Evolutionary conservation across 1,140 invertebrate species (phyloP), one percentile per base, ranked within the genome.

Genomic region (Triops cancriformis): DNA sequence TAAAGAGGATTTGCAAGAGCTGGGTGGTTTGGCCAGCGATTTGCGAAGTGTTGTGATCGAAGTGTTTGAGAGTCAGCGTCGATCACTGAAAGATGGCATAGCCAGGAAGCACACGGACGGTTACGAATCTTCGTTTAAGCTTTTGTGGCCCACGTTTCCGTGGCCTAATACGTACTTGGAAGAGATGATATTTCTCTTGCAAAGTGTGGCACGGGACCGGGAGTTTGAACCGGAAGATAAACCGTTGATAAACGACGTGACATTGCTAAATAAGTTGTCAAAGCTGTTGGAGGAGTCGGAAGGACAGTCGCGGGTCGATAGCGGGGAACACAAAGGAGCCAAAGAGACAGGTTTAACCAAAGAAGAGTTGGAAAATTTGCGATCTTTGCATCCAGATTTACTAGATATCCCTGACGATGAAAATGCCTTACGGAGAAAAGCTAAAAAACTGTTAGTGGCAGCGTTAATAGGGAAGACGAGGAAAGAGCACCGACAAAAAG

Each of bases 341-440:
- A 23, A 64, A 64, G 51, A 64, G 23, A 64, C 51, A 6, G 51
- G 51, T 23, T 18, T 64, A 23, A 64, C 18, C 23, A 18, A 18
- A 18, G 51, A 64, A 64, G 51, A 64, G 23, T 23, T 64, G 9
- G 51, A 64, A n/a, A 64, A 64, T 18, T 64, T 64, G 51, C 14
- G 51, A 23, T 23, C 14, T 14, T 64, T 64, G 51, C 51, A 64
- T 18, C 51, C 51, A n/a, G 51, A 64, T 23, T 64, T 64, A 23
- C 51, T 64, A 18, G 51, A 64, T 18, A 64, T 64, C 3, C 51
- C 23, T 64, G 51, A 23, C 2, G 51, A 64, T 18, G 51, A 64
- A 64, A 64, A 64, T 23, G 51, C 51, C n/a, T 64, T 64, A 64
- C 51, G 51, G 51, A 64, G 51, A 14, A 64, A 64, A 64, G 51